phyloP scores from a whole-genome alignment of 2,797 vertebrate species.

The Melanotaenia pygmaea region DNA sequence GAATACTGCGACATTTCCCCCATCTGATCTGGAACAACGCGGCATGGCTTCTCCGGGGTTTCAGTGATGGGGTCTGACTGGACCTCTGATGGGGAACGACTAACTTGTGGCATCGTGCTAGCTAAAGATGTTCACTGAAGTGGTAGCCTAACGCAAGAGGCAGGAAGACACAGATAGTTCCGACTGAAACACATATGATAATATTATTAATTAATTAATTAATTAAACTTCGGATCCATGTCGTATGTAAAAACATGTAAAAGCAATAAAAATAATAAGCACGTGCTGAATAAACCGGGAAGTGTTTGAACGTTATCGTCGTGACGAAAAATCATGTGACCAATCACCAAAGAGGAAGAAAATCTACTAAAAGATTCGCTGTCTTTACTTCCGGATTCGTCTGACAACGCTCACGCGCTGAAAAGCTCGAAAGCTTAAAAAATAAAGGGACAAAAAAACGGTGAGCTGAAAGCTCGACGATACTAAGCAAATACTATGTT shows the following conservation, averaged over 20 bases:
- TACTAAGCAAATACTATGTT: no score
- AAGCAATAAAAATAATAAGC: neutral
- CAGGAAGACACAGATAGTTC: neutral
- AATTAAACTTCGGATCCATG: no score
- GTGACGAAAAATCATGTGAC: constrained; percentile 23
- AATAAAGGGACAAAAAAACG: no score
- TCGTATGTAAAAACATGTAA: fast-evolving
- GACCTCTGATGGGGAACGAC: neutral
- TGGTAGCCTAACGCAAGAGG: neutral
- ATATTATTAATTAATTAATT: neutral
- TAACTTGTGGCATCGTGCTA: constrained; percentile 24
- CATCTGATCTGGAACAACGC: constrained; percentile 6
- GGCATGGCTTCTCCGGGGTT: fast-evolving
- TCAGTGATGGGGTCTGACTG: neutral
- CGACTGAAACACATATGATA: neutral
- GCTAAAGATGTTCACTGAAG: fast-evolving
- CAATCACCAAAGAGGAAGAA: constrained; percentile 30
- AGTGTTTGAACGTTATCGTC: constrained; percentile 15
- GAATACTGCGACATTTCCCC: constrained; percentile 30
- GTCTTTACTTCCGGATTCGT: constrained; percentile 28
- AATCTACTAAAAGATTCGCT: fast-evolving
- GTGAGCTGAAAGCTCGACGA: no score
- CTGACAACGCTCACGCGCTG: neutral
- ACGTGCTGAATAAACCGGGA: constrained; percentile 31
- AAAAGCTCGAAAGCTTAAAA: neutral